A percentile compares a stretch with the other conserved stretches of the same genome.
phyloP scores from a whole-genome alignment of 2,113 vertebrate species.

The Psettodes erumei region DNA sequence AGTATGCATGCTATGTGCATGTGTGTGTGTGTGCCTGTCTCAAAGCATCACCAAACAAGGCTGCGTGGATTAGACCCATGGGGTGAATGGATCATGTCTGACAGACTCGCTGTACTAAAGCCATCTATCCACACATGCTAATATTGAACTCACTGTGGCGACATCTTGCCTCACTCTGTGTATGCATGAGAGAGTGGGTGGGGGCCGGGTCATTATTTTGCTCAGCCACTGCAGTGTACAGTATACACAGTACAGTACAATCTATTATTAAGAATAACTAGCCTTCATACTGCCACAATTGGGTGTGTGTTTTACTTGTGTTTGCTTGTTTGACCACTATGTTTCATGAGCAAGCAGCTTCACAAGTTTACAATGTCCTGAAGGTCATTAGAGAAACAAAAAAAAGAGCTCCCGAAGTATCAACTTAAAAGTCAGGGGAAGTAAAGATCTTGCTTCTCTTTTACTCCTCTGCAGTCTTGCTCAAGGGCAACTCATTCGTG shows the following conservation, averaged over 20 bases:
- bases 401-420: not conserved
- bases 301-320: too few relatives aligned
- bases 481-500: not conserved
- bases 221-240: not conserved
- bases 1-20: conserved; percentile 67
- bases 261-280: too few relatives aligned
- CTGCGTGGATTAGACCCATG: conserved; percentile 70
- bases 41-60: conserved; percentile 39
- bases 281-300: too few relatives aligned
- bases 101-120: conserved; percentile 79
- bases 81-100: conserved; percentile 81
- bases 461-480: not conserved
- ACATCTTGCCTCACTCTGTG: conserved; percentile 51
- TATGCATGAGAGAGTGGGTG: not conserved
- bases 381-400: not conserved
- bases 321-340: too few relatives aligned
- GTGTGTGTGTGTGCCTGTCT: conserved; percentile 16
- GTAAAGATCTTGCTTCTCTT: too few relatives aligned
- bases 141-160: conserved; percentile 71
- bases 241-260: not conserved
- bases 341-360: too few relatives aligned
- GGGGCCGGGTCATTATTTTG: too few relatives aligned
- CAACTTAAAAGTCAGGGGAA: not conserved
- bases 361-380: not conserved
- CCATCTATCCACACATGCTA: conserved; percentile 82